phyloP scores from a whole-genome alignment of 2,888 invertebrate species.

The Lasioglossum malachurum region DNA sequence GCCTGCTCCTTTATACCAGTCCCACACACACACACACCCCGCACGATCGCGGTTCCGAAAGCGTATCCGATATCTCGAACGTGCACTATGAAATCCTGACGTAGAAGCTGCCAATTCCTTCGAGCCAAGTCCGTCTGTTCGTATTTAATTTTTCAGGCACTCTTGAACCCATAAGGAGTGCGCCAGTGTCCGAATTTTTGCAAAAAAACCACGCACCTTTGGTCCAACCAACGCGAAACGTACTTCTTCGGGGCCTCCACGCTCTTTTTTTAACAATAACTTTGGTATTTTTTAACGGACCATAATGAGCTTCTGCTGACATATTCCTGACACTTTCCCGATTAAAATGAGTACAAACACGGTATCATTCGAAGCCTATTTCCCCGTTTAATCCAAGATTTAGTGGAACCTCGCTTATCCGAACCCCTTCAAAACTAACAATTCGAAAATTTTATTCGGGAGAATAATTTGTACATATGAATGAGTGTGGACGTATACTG shows the following conservation, averaged over 20 bases:
- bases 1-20: conserved; percentile 36
- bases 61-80: conserved; percentile 35
- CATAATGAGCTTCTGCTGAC: neutral
- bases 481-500: too few relatives aligned
- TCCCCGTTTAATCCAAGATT: neutral
- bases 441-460: neutral
- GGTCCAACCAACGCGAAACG: neutral
- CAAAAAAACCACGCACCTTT: neutral
- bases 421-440: neutral
- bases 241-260: fast-evolving
- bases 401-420: neutral
- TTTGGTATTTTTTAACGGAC: neutral
- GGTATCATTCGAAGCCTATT: neutral
- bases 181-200: neutral
- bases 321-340: neutral
- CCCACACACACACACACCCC: neutral
- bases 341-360: neutral
- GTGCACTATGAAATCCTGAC: conserved; percentile 20
- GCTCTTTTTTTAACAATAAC: neutral
- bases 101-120: conserved; percentile 17
- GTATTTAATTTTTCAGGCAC: neutral
- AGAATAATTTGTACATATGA: too few relatives aligned
- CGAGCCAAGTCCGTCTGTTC: neutral
- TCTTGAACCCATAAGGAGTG: neutral
- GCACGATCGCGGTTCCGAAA: conserved; percentile 39